Base-by-base conservation (phyloP, 2,797 vertebrate species). In the Discoglossus pictus region DNA sequence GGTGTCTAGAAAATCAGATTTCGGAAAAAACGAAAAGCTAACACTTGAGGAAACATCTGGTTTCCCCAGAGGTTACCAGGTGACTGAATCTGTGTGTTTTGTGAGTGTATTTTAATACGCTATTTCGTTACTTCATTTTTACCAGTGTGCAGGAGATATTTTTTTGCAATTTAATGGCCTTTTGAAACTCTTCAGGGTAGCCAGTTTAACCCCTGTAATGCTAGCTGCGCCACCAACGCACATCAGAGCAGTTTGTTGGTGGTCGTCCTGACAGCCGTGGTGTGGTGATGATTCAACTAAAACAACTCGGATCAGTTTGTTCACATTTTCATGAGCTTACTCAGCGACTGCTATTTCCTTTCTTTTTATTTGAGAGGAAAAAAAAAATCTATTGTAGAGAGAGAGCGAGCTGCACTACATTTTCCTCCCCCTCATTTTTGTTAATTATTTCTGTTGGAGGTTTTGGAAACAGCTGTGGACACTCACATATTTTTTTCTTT, bases 381-480 rank as follows among this genome's bases (percentile, higher is more conserved):
- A 43, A 60, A 21, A 58, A 51, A 50, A 44, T 7, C 20, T 25
- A 38, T 68, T 54, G 48, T 68, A 38, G 38, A 25, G n/a, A 34
- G 24, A 38, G 38, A 25, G n/a, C 21, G 24, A 31, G 25, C 46
- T 16, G 48, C 6, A 1, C 24, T 34, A 17, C 25, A 46, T 53
- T 46, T 23, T 15, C 46, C 27, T 18, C 18, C 48, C 15, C 24
- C 48, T 7, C 48, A 6, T 25, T 46, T 9, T 20, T 46, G 46
- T 48, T 48, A 48, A 39, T 36, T 48, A 42, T 24, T 50, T 20
- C 31, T 47, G 23, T 47, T 39, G 40, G 40, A 36, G 39, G 60
- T 58, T 39, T 20, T 48, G 9, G 35, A 21, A 82, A 15, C 59
- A 64, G 59, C 68, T 85, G 71, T 44, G 73, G 38, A 75, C 40